Evolutionary conservation across 2,113 vertebrate species (phyloP), one percentile per base, ranked within the genome.

Genomic region (Microtus richardsoni): DNA sequence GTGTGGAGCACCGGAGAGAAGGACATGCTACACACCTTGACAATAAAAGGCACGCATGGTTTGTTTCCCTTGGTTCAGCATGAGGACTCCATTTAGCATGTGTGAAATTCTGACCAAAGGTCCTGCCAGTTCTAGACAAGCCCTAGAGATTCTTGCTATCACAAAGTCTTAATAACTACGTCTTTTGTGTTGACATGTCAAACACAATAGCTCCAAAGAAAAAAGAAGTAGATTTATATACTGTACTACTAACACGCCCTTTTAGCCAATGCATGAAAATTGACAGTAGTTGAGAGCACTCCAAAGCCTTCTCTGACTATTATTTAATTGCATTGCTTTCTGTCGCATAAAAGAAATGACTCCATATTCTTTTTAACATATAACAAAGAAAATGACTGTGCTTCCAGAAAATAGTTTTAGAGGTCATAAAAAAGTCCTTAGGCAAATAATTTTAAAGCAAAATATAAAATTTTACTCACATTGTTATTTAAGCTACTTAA

Each of bases 301-400:
- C 0, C 2, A 39, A 74, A 91, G 79, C 1, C 7, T 62, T 89
- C 77, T 75, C 70, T 5, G 3, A 71, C 14, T 97, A 92, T 94
- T 9, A 30, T 74, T 97, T 82, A 41, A 39, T 30, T 77, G 24
- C 90, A 91, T 70, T 89, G 7, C 74, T 95, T 97, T 96, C 19
- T 73, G 0, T 82, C 36, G 17, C 0, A 92, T 71, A 64, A n/a
- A 84, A 85, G 10, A 41, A 83, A 41, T 41, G 54, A 60, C 54
- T n/a, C 54, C 39, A 60, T 28, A 41, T 62, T 79, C 47, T 10
- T 62, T 82, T 52, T 93, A 17, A 26, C n/a, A 10, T 94, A 54
- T 39, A 84, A 90, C 28, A 4, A 93, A 83, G 49, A 26, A 87
- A 24, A 66, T 60, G 54, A 47, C 26, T 84, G 13, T 11, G 58